Evolutionary conservation across 2,888 invertebrate species (phyloP), one percentile per base, ranked within the genome.

Genomic region (Ectobius pallidus): DNA sequence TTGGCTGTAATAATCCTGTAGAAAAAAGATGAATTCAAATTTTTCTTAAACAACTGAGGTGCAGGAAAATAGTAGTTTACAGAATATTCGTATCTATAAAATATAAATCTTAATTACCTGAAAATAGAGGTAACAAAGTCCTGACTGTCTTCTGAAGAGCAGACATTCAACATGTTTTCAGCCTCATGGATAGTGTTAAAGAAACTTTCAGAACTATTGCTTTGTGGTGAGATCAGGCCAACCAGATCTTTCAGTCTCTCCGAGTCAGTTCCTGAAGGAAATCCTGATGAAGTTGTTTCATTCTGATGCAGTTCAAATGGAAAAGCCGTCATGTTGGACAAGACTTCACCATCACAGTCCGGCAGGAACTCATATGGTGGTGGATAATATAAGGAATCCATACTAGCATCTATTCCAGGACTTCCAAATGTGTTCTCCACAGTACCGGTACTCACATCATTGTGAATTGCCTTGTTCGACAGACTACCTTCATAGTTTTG

Each of bases 361-460:
- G 46, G 7, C 7, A 65, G 46, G 42, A 63, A 20, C 42, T 63
- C 63, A 63, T 32, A 42, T 3, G 42, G 20, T 42, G 63, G 25
- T 6, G 65, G 44, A 39, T 46, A 65, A 27, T 65, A 65, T 25
- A 65, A 22, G 18, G n/a, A 27, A 7, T 65, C 65, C 46, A 65
- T 65, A 9, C 44, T 65, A 18, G 65, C 27, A 3, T 42, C 63
- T 14, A 62, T 34, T 4, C 34, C 62, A 18, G 62, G 34, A 1
- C 32, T 34, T 39, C 39, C 9, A 22, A 63, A 63, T 11, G 22
- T n/a, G n/a, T n/a, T n/a, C n/a, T n/a, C n/a, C n/a, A n/a, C 63
- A 22, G 20, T 63, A 11, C 25, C 63, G 16, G 42, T 22, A 22
- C 4, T 39, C 39, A 1, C 63, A 62, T 32, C 34, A 25, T 30